phyloP scores from a whole-genome alignment of 2,888 invertebrate genomes.

The Dicycla oo region DNA sequence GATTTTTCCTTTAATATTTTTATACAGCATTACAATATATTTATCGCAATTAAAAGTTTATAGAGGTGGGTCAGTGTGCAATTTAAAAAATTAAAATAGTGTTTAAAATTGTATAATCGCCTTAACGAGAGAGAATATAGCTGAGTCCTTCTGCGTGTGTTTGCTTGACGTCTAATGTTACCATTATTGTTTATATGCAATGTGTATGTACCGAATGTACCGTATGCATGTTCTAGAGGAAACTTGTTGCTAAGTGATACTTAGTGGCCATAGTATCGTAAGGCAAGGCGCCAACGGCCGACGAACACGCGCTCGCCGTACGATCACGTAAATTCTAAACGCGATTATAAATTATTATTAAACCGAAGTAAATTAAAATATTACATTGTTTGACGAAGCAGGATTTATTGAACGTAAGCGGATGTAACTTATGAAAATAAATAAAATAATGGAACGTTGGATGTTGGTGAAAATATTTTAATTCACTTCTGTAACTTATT shows the following conservation, averaged over 20 bases:
- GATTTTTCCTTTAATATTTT: slow-evolving; percentile 90
- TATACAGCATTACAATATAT: slow-evolving; percentile 90
- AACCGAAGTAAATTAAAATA: slow-evolving; percentile 61
- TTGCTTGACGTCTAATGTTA: slow-evolving; percentile 82
- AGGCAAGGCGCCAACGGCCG: slow-evolving; percentile 18
- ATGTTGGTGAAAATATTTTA: slow-evolving; percentile 49
- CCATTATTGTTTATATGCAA: slow-evolving; percentile 75
- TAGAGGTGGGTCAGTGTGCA: slow-evolving; percentile 90
- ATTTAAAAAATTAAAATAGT: slow-evolving; percentile 84
- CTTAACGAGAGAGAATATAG: slow-evolving; percentile 90
- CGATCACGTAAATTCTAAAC: slow-evolving; percentile 36
- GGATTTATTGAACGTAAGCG: slow-evolving; percentile 41
- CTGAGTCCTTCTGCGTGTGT: slow-evolving; percentile 86
- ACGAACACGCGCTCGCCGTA: slow-evolving; percentile 17
- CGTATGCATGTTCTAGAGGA: slow-evolving; percentile 71
- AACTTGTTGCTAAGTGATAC: slow-evolving; percentile 72
- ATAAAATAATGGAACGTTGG: slow-evolving; percentile 28
- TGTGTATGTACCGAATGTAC: slow-evolving; percentile 70
- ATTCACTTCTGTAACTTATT: slow-evolving; percentile 54
- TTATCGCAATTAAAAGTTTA: slow-evolving; percentile 90
- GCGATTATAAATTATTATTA: slow-evolving; percentile 30
- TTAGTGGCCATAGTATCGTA: slow-evolving; percentile 48
- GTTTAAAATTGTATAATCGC: slow-evolving; percentile 88
- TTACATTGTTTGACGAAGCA: slow-evolving; percentile 36
- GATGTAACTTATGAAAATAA: slow-evolving; percentile 56